Percentiles rank a stretch among this genome's conserved stretches.
Evolutionary conservation across 1,140 invertebrate genomes (phyloP).

Genomic region (Apolygus lucorum): DNA sequence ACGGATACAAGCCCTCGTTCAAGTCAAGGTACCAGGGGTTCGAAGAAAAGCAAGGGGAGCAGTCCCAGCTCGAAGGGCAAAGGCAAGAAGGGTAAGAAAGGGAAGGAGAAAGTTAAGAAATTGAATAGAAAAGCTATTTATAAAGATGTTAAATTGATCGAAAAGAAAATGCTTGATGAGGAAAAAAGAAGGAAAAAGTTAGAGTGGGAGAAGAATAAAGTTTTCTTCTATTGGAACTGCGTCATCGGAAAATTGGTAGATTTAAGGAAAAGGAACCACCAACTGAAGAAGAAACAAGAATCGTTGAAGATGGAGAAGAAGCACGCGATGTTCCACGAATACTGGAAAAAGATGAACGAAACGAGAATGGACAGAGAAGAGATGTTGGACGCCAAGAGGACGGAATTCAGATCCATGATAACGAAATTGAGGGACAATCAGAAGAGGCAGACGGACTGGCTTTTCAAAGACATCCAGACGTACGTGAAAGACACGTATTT

Average conservation of each 20-base stretch:
- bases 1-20: too few relatives aligned
- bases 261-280: neutral
- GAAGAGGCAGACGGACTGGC: neutral
- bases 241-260: neutral
- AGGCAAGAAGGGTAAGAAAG: neutral
- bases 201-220: neutral
- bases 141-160: neutral
- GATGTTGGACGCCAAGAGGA: neutral
- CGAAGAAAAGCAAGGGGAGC: neutral
- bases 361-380: neutral
- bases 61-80: neutral
- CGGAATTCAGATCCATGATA: neutral
- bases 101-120: neutral
- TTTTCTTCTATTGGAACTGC: neutral
- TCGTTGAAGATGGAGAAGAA: slow-evolving; percentile 3
- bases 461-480: slow-evolving; percentile 3
- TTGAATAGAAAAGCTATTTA: neutral
- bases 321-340: slow-evolving; percentile 5
- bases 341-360: neutral
- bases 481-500: slow-evolving; percentile 2
- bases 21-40: too few relatives aligned
- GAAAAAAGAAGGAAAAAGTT: neutral
- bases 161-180: neutral
- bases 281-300: neutral
- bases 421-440: neutral